A percentile compares a stretch with the other conserved stretches of the same genome.
Evolutionary conservation across 1,140 invertebrate genomes (phyloP).

Genomic region (Atta cephalotes): DNA sequence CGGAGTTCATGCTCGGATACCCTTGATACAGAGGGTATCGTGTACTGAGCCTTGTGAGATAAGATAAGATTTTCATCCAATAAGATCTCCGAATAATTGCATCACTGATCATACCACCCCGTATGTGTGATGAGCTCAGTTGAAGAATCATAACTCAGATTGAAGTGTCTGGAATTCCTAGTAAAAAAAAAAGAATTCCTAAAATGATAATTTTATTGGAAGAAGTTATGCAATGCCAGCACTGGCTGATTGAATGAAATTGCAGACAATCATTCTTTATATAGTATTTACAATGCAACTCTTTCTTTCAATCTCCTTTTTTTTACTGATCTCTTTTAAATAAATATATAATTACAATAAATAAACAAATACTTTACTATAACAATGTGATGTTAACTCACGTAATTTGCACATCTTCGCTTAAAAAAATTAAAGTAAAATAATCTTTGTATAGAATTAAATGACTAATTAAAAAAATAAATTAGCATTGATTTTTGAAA

Average conservation of each 20-base stretch:
- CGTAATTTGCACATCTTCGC: not conserved
- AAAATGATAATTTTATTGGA: not conserved
- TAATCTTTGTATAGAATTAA: not conserved
- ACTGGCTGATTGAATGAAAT: not conserved
- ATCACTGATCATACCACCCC: not conserved
- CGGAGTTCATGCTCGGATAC: not conserved
- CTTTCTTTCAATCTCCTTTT: not conserved
- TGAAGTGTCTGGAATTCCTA: not conserved
- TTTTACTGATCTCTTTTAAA: not conserved
- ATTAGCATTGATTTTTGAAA: not conserved
- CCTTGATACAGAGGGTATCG: slow-evolving; percentile 17
- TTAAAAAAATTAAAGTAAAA: not conserved
- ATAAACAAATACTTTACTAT: not conserved
- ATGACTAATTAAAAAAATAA: not conserved
- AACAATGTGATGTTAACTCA: not conserved
- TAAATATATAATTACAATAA: not conserved
- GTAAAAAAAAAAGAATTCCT: not conserved
- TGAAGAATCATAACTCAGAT: not conserved
- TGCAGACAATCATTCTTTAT: not conserved
- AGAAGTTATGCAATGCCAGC: not conserved
- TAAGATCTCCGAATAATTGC: slow-evolving; percentile 52
- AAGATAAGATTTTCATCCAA: slow-evolving; percentile 63
- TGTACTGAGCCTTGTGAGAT: not conserved
- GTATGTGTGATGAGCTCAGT: not conserved
- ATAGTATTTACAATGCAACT: not conserved